phyloP scores from a whole-genome alignment of 2,888 invertebrate species.

The Pachliopta kotzebuea region DNA sequence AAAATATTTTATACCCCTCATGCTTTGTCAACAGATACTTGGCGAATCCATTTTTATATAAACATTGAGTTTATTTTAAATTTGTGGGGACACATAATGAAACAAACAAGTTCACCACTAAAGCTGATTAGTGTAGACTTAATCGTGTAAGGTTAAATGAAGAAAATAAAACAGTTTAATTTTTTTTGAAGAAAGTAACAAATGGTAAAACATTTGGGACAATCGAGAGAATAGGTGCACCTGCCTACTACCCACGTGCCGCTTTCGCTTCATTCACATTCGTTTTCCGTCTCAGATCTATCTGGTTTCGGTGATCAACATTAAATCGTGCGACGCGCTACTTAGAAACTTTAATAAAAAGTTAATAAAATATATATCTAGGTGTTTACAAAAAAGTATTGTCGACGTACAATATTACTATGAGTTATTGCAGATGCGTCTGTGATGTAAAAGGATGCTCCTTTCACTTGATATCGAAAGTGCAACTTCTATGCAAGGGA shows the following conservation, averaged over 20 bases:
- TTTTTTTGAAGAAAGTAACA: conserved; percentile 3
- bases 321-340: conserved; percentile 21
- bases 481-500: conserved; percentile 69
- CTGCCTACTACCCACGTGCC: conserved; percentile 26
- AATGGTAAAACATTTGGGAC: conserved; percentile 9
- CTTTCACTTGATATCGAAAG: conserved; percentile 79
- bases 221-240: conserved; percentile 17
- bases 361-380: not conserved
- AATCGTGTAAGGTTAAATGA: not conserved
- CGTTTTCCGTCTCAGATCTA: conserved; percentile 7
- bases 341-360: conserved; percentile 18
- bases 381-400: not conserved
- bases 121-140: not conserved
- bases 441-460: conserved; percentile 64
- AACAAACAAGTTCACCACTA: not conserved
- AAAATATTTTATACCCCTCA: too few species aligned
- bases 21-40: too few species aligned
- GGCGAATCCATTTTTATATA: too few species aligned
- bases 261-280: conserved; percentile 29
- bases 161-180: not conserved
- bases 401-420: conserved; percentile 29
- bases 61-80: too few species aligned
- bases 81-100: too few species aligned
- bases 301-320: conserved; percentile 26
- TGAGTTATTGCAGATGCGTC: conserved; percentile 34